A percentile compares a stretch with the other conserved stretches of the same genome.
Conservation (phyloP, 2,888 invertebrate species). For the Melolontha melolontha region DNA sequence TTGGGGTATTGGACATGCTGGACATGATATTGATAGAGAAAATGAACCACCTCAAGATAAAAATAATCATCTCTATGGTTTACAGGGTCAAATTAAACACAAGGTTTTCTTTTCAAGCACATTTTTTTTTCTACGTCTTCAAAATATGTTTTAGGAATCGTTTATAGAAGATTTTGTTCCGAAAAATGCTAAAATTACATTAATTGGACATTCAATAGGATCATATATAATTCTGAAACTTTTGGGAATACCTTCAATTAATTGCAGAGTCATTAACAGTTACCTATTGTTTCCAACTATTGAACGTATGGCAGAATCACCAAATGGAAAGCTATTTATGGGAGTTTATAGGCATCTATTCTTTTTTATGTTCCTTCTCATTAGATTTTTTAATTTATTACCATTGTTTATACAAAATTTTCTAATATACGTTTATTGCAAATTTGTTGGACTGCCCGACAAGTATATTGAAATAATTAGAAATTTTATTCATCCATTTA, state of each 20-base stretch:
- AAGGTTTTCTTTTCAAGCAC: constrained; percentile 68
- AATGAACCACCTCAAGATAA: constrained; percentile 67
- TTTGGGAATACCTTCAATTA: constrained; percentile 70
- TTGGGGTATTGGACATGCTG: constrained; percentile 85
- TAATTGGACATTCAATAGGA: constrained; percentile 92
- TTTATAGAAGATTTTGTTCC: constrained; percentile 81
- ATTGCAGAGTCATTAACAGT: constrained; percentile 69
- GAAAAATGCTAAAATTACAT: constrained; percentile 75
- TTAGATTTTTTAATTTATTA: constrained; percentile 66
- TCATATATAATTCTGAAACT: constrained; percentile 83
- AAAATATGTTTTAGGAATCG: constrained; percentile 62
- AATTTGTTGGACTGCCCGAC: constrained; percentile 67
- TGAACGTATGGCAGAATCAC: constrained; percentile 81
- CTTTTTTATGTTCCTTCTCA: constrained; percentile 63
- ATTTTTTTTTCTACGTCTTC: not conserved
- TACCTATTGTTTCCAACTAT: constrained; percentile 88
- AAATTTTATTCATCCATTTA: constrained; percentile 71
- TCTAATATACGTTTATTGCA: constrained; percentile 71
- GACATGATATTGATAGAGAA: constrained; percentile 78
- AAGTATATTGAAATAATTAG: constrained; percentile 67
- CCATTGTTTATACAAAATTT: constrained; percentile 68
- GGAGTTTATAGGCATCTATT: constrained; percentile 67
- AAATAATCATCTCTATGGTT: constrained; percentile 75
- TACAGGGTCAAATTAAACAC: constrained; percentile 84
- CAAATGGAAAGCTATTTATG: constrained; percentile 77